These are phyloP conservation scores for Anticlea derivata DNA, from an alignment of 2,888 invertebrate genomes.

Conservation along the genomic window DNA sequence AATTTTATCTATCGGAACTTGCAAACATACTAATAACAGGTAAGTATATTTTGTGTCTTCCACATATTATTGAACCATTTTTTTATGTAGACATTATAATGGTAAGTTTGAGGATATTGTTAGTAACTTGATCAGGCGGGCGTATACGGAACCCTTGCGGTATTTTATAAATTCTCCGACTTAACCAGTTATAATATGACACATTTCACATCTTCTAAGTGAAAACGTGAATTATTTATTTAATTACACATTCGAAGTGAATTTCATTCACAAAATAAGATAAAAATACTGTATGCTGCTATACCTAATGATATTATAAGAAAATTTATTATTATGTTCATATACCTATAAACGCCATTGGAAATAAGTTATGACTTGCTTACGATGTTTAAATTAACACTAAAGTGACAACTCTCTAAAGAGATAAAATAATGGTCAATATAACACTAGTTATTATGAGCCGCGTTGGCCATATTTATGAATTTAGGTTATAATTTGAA, in stretches of 20 bases:
- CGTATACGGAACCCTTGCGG: not conserved
- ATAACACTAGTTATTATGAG: not conserved
- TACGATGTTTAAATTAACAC: slow-evolving; percentile 19
- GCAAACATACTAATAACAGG: too few species aligned
- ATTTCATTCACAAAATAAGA: not conserved
- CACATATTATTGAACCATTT: too few species aligned
- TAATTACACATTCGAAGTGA: not conserved
- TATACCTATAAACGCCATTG: slow-evolving; percentile 37
- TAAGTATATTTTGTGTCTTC: too few species aligned
- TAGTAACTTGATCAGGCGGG: too few species aligned
- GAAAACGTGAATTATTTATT: not conserved
- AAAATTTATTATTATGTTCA: not conserved
- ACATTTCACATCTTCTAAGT: not conserved
- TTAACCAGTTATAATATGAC: not conserved
- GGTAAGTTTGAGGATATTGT: too few species aligned
- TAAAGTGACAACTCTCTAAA: slow-evolving; percentile 6
- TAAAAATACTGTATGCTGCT: too few species aligned
- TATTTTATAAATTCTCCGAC: too few species aligned
- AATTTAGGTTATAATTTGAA: too few species aligned
- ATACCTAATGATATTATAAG: slow-evolving; percentile 12
- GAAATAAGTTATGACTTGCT: slow-evolving; percentile 10
- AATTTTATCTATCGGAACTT: too few species aligned
- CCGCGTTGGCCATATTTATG: too few species aligned
- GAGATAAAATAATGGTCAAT: slow-evolving; percentile 1
- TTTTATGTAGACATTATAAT: too few species aligned